These are phyloP conservation scores for Heliconius nattereri DNA, from an alignment of 1,140 invertebrate species.

Conservation along the genomic window DNA sequence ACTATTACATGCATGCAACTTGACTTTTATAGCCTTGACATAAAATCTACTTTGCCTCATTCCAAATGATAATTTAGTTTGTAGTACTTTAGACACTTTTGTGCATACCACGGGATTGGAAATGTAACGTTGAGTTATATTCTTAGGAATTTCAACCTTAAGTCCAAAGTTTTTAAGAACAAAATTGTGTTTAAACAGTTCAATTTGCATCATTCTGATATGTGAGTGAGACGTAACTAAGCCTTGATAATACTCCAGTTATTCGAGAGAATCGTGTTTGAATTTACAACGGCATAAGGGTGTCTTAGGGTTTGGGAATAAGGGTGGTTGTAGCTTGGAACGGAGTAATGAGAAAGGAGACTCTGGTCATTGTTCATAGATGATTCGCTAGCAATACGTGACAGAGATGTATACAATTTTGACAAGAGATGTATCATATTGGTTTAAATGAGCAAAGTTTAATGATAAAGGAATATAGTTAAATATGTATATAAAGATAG, in stretches of 20 bases:
- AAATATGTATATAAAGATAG: not conserved
- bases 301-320: slow-evolving; percentile 22
- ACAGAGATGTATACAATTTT: not conserved
- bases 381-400: slow-evolving; percentile 41
- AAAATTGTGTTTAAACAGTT: slow-evolving; percentile 18
- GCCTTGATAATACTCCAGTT: slow-evolving; percentile 61
- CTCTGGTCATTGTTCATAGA: slow-evolving; percentile 56
- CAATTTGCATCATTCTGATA: slow-evolving; percentile 22
- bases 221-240: slow-evolving; percentile 52
- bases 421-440: slow-evolving; percentile 25
- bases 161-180: slow-evolving; percentile 7
- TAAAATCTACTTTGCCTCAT: slow-evolving; percentile 52
- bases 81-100: slow-evolving; percentile 59
- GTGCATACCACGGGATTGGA: slow-evolving; percentile 32
- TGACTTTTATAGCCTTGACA: slow-evolving; percentile 49
- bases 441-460: slow-evolving; percentile 22
- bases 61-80: slow-evolving; percentile 46
- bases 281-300: slow-evolving; percentile 16
- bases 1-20: slow-evolving; percentile 42
- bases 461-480: not conserved
- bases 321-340: slow-evolving; percentile 4
- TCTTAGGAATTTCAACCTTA: slow-evolving; percentile 25
- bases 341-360: slow-evolving; percentile 43
- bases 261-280: slow-evolving; percentile 55
- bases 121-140: slow-evolving; percentile 16